Conservation (phyloP, 2,888 invertebrate genomes). For the Sinhomidia bicolor region DNA sequence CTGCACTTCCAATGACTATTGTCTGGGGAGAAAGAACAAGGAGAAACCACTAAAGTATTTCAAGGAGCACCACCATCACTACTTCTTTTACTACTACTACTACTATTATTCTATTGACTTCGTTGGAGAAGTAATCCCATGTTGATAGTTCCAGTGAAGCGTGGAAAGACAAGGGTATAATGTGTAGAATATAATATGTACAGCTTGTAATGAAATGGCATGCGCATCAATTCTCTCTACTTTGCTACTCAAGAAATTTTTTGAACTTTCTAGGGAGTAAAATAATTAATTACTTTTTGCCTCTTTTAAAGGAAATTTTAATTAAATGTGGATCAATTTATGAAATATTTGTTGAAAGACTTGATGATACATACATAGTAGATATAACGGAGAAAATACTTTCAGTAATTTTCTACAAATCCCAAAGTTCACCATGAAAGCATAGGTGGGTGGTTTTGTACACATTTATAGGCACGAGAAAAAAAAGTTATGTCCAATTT, state of each 20-base stretch:
- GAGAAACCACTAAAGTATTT: constrained; percentile 9
- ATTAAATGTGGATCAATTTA: background rate
- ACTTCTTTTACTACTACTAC: background rate
- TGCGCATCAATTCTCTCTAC: background rate
- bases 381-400: too few species aligned
- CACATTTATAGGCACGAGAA: too few species aligned
- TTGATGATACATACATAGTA: too few species aligned
- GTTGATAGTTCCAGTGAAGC: constrained; percentile 24
- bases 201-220: background rate
- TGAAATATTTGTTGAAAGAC: background rate
- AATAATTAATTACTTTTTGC: constrained; percentile 27
- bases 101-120: background rate
- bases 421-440: too few species aligned
- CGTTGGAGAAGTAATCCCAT: background rate
- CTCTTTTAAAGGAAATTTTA: background rate
- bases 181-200: background rate
- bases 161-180: background rate
- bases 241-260: background rate
- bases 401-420: too few species aligned
- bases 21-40: constrained; percentile 25
- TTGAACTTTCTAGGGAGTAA: constrained; percentile 5
- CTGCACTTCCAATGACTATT: constrained; percentile 45
- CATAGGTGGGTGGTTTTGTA: too few species aligned
- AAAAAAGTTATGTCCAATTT: too few species aligned
- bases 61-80: background rate